Evolutionary conservation across 2,797 vertebrate genomes (phyloP), one percentile per base, ranked within the genome.

Genomic region (Erpetoichthys calabaricus): DNA sequence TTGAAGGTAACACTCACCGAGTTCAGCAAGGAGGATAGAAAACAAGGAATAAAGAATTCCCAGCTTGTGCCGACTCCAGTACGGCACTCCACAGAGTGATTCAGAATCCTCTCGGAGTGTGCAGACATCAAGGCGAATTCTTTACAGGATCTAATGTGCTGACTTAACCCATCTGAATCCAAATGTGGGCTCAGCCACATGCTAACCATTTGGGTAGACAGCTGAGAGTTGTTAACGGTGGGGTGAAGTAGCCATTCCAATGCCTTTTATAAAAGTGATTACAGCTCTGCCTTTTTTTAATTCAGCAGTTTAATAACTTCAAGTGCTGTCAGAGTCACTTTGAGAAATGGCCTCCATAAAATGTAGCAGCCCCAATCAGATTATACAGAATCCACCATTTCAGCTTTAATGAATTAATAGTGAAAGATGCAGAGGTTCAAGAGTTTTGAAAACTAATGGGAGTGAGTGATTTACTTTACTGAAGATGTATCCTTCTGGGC

Each of bases 291-390:
- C 59, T 74, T 83, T 73, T 88, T 85, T 89, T 87, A 88, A 91
- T 89, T 89, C 88, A 80, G 79, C 89, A 91, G 88, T 91, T 93
- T 94, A 94, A 95, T 95, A 95, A 95, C 91, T 88, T 86, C 84
- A 75, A 91, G 90, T 90, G 89, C 92, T 95, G 93, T 96, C 92
- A 91, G 87, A 84, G 88, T 82, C 71, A 84, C 90, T 86, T 90
- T 97, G 90, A 95, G 91, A 94, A 93, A 92, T 92, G 81, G 89
- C 85, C 81, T 86, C 93, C 90, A 93, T 96, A 93, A 95, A 95
- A 91, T 81, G 89, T 90, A 93, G 94, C 90, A 84, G 91, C 90
- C 90, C 92, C 91, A 91, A 92, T 95, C 91, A 94, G 89, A 89
- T 82, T 82, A 88, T 81, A 86, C 86, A 80, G 83, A 81, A 71